Conservation (phyloP, 2,113 vertebrate genomes). For the Barnardius zonarius region DNA sequence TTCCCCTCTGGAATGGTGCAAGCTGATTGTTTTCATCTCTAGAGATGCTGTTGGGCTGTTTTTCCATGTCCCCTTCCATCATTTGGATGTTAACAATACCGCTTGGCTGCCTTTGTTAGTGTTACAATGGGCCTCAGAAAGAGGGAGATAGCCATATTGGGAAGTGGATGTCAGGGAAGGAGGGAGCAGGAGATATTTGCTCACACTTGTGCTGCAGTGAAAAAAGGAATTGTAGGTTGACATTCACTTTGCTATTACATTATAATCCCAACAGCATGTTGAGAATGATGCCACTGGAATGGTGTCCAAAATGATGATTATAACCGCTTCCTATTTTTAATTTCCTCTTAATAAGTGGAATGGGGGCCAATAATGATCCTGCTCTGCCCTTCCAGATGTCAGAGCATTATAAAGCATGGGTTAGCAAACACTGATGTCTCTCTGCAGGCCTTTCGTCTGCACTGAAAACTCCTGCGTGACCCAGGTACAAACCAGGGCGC, state of each 20-base stretch:
- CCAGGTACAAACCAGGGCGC: background rate
- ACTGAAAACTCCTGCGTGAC: background rate
- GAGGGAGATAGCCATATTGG: background rate
- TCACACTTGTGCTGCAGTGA: background rate
- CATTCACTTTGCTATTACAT: constrained; percentile 7
- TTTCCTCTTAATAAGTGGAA: constrained; percentile 22
- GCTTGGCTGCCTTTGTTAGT: constrained; percentile 13
- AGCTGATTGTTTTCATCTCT: background rate
- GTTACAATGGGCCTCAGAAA: background rate
- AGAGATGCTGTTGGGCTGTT: background rate
- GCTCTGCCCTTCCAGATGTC: constrained; percentile 34
- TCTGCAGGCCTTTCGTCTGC: background rate
- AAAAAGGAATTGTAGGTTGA: background rate
- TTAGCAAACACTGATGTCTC: background rate
- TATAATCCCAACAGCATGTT: background rate
- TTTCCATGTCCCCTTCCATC: background rate
- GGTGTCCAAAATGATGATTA: constrained; percentile 26
- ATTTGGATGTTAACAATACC: background rate
- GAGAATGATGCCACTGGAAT: background rate
- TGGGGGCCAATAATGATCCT: background rate
- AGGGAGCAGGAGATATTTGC: background rate
- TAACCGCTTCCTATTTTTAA: constrained; percentile 52
- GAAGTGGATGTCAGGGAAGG: background rate
- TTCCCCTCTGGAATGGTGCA: background rate
- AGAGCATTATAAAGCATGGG: background rate